Base-by-base conservation (phyloP, 2,113 vertebrate genomes). In the Aepyceros melampus region DNA sequence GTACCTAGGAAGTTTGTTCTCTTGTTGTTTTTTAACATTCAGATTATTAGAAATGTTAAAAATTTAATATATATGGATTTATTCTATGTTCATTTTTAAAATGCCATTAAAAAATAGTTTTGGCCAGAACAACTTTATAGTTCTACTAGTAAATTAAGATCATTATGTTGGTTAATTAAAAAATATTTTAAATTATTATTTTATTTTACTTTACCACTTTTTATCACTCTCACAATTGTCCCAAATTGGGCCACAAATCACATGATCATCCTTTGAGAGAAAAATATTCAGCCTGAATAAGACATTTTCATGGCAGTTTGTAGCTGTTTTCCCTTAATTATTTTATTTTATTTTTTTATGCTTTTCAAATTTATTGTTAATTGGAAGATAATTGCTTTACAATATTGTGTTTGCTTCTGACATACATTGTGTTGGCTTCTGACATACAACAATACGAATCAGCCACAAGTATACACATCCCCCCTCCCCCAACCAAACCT, bases 121-220 rank as follows among this genome's bases (percentile, higher is more conserved):
- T 87, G 43, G 53, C 25, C 6, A 93, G 55, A 93, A 53, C 9
- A 83, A 71, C 16, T 87, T 76, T 78, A 53, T 90, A 36, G 5
- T 53, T 78, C 55, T 82, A 90, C 3, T 25, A 90, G 87, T 91
- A 89, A 64, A 51, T 78, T 79, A 64, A 95, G 87, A 53, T 60
- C 33, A 36, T 53, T 8, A 43, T 64, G 1, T 71, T 93, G 12
- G 23, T 33, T 89, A 76, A 76, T 64, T 85, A 45, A 15, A 93
- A 64, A 84, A 25, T 76, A 45, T 91, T 17, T 51, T 9, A 93
- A 58, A 88, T 31, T 64, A 43, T 91, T 23, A 81, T 88, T n/a
- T 91, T 25, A 40, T 56, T 87, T 84, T 56, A 78, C 92, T 94
- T 93, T 89, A 53, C 74, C 43, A 49, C 2, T 4, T 71, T 67